Evolutionary conservation across 1,140 invertebrate genomes (phyloP).

Genomic region (Drosophila santomea): DNA sequence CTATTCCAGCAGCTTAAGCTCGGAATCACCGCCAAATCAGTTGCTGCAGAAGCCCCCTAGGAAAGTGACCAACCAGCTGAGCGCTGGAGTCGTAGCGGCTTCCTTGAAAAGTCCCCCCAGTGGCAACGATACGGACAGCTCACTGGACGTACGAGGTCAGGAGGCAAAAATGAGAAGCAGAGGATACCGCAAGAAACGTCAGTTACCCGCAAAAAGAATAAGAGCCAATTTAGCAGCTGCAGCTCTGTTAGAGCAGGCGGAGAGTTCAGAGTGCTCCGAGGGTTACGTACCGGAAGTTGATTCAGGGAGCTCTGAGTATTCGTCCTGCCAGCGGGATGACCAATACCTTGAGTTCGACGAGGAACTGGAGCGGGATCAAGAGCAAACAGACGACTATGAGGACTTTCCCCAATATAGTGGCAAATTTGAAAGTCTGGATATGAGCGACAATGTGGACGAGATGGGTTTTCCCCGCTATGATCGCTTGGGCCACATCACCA

Average conservation of each 20-base stretch:
- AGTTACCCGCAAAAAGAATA: conserved; percentile 86
- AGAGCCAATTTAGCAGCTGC: conserved; percentile 85
- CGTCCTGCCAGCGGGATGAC: conserved; percentile 85
- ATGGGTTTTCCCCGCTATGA: conserved; percentile 88
- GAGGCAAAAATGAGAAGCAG: conserved; percentile 87
- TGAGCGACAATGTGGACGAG: conserved; percentile 87
- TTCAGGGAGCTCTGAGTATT: conserved; percentile 87
- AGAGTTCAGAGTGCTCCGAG: conserved; percentile 88
- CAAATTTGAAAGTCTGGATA: conserved; percentile 87
- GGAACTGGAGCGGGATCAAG: conserved; percentile 81
- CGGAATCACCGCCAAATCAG: conserved; percentile 88
- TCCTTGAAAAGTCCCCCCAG: conserved; percentile 88
- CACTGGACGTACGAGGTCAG: conserved; percentile 87
- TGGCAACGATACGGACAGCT: conserved; percentile 89
- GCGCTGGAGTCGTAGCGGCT: conserved; percentile 60
- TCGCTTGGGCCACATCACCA: conserved; percentile 85
- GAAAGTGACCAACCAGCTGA: conserved; percentile 79
- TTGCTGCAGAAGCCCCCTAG: conserved; percentile 86
- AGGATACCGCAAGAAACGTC: conserved; percentile 88
- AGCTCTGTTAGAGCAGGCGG: conserved; percentile 85
- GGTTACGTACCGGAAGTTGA: conserved; percentile 89
- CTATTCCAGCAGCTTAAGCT: conserved; percentile 89
- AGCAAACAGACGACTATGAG: conserved; percentile 82
- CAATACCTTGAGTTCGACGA: conserved; percentile 85
- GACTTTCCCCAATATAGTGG: conserved; percentile 79